A percentile compares a stretch with the other conserved stretches of the same genome.
Conservation (phyloP, 2,888 invertebrate genomes). For the Perdita meconis region DNA sequence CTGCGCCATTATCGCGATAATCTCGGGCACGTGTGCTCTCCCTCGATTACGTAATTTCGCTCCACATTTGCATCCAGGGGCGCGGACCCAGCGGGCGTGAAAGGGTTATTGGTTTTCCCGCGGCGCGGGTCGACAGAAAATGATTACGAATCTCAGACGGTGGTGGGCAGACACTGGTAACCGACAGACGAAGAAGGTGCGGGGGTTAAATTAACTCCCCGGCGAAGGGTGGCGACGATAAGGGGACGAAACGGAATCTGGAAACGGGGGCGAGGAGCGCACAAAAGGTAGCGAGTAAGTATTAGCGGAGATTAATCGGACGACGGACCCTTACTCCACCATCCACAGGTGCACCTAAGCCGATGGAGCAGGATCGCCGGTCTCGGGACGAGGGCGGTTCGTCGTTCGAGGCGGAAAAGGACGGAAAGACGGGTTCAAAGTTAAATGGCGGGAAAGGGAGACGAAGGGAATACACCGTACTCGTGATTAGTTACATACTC, state of each 20-base stretch:
- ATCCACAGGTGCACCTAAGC: conserved; percentile 63
- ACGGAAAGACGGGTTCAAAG: conserved; percentile 4
- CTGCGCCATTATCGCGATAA: not conserved
- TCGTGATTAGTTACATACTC: conserved; percentile 78
- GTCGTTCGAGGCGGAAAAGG: conserved; percentile 26
- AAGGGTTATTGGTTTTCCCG: conserved; percentile 52
- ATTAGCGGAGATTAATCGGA: conserved; percentile 82
- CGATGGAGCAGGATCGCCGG: conserved; percentile 44
- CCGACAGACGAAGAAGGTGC: conserved; percentile 68
- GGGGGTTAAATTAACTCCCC: conserved; percentile 76
- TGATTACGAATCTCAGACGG: conserved; percentile 71
- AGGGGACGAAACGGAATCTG: conserved; percentile 64
- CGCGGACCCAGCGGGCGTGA: not conserved
- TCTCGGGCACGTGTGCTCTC: not conserved
- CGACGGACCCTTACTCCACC: conserved; percentile 63
- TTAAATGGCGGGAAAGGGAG: conserved; percentile 37
- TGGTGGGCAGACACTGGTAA: conserved; percentile 70
- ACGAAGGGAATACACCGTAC: conserved; percentile 36
- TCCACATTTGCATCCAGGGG: conserved; percentile 10
- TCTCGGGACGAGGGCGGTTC: conserved; percentile 14
- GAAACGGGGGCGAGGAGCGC: conserved; percentile 64
- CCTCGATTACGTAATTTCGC: not conserved
- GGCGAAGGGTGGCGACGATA: conserved; percentile 56
- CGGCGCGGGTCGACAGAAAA: conserved; percentile 67
- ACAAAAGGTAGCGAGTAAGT: conserved; percentile 75